phyloP scores from a whole-genome alignment of 2,113 vertebrate species.

The Felis chaus region DNA sequence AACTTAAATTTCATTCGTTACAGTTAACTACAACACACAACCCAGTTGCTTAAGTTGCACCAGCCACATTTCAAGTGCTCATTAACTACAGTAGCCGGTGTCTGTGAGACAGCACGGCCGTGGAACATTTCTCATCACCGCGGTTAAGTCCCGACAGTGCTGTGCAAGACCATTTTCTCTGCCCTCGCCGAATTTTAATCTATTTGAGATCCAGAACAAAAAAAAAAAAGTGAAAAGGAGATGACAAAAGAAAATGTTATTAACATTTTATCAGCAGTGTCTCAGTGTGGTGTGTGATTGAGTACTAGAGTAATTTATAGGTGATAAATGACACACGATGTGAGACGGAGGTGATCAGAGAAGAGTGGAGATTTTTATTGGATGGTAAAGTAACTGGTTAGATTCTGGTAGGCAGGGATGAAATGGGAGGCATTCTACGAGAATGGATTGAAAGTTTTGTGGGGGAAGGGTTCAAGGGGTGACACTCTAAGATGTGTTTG shows the following conservation, averaged over 20 bases:
- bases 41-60: neutral
- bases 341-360: neutral
- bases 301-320: neutral
- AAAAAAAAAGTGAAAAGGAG: constrained; percentile 1
- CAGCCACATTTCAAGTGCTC: neutral
- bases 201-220: neutral
- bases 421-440: neutral
- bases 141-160: neutral
- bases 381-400: neutral
- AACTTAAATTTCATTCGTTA: neutral
- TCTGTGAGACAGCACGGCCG: too few species aligned
- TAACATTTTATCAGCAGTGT: constrained; percentile 39
- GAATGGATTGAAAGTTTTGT: neutral
- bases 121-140: rapidly evolving
- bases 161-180: neutral
- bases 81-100: rapidly evolving
- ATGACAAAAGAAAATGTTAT: constrained; percentile 18
- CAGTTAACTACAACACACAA: neutral
- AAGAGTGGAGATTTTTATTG: neutral
- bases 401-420: neutral
- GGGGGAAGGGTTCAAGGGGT: neutral
- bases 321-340: neutral
- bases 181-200: neutral
- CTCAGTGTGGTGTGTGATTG: neutral
- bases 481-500: neutral